Percentiles rank a stretch among this genome's conserved stretches.
phyloP scores from a whole-genome alignment of 2,113 vertebrate genomes.

The Marmota flaviventris region DNA sequence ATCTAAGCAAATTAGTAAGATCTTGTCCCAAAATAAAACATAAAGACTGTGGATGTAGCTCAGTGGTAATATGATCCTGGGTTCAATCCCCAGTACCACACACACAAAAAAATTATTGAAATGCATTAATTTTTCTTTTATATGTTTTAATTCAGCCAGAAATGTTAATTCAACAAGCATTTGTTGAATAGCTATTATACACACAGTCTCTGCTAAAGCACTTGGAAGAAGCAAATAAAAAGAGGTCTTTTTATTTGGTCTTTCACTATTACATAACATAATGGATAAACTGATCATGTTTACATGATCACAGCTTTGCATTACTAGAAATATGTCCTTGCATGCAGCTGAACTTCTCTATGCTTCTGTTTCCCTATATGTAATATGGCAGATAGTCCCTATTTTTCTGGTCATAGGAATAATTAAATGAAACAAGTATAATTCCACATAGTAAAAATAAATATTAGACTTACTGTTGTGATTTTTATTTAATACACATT shows the following conservation, averaged over 20 bases:
- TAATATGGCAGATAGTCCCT: background rate
- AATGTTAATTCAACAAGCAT: background rate
- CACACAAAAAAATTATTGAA: background rate
- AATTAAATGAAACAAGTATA: background rate
- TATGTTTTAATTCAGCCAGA: background rate
- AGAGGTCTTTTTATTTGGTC: background rate
- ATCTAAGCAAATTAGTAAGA: background rate
- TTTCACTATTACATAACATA: background rate
- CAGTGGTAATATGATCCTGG: too few relatives aligned
- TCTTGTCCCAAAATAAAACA: background rate
- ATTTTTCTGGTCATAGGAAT: background rate
- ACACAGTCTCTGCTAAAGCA: background rate
- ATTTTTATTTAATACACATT: constrained; percentile 31
- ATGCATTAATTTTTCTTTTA: background rate
- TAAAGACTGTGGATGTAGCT: too few relatives aligned
- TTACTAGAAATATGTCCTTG: background rate
- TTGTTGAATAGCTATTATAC: background rate
- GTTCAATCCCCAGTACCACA: too few relatives aligned
- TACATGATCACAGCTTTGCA: background rate
- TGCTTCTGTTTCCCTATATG: background rate
- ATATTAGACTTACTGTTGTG: background rate
- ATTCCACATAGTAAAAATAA: background rate
- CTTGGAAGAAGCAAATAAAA: background rate
- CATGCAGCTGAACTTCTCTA: too few relatives aligned
- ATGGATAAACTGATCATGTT: background rate